phyloP scores from a whole-genome alignment of 1,140 invertebrate genomes.

The Saccostrea echinata region DNA sequence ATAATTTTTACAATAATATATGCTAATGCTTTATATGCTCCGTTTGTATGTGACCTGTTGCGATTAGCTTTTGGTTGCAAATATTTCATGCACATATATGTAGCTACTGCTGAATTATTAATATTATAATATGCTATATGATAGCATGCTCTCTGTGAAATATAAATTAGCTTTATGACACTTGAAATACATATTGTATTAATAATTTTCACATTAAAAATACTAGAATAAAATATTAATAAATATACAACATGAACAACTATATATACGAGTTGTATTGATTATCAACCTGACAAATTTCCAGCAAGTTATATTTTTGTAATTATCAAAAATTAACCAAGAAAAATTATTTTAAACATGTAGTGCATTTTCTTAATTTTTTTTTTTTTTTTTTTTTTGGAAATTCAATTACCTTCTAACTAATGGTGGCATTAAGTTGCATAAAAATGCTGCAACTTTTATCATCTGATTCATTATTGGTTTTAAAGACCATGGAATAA shows the following conservation, averaged over 20 bases:
- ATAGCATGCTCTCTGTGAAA: background rate
- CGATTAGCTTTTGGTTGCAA: background rate
- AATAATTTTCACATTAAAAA: background rate
- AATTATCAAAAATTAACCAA: too few relatives aligned
- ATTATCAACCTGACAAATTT: too few relatives aligned
- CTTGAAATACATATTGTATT: background rate
- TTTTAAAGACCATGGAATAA: background rate
- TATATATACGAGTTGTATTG: too few relatives aligned
- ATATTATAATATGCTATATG: background rate
- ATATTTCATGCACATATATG: background rate
- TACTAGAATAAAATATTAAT: background rate
- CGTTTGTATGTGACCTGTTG: background rate
- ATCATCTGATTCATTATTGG: constrained; percentile 18
- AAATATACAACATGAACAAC: background rate
- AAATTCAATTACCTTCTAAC: background rate
- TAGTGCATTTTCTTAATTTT: too few relatives aligned
- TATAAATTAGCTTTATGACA: background rate
- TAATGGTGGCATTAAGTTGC: constrained; percentile 14
- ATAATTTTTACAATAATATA: too few relatives aligned
- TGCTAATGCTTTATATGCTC: background rate
- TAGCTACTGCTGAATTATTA: too few relatives aligned
- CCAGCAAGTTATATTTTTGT: too few relatives aligned
- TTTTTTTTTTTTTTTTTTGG: too few relatives aligned
- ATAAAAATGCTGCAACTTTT: background rate
- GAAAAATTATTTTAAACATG: too few relatives aligned